These are phyloP conservation scores for Rousettus madagascariensis DNA, from an alignment of 2,797 vertebrate species.

Conservation along the genomic window DNA sequence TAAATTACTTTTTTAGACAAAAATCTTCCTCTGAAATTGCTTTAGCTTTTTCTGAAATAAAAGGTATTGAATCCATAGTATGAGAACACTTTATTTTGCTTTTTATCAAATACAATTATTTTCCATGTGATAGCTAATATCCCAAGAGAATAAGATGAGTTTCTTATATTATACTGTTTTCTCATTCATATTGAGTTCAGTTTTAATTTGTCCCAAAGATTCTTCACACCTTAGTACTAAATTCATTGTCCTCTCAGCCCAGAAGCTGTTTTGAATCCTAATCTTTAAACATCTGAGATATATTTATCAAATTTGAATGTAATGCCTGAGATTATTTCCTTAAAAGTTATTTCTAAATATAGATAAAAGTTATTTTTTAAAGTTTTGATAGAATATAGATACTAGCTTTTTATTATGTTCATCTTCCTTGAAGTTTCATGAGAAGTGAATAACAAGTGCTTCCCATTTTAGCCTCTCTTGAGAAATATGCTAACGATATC, in stretches of 20 bases:
- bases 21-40: constrained; percentile 63
- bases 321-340: background rate
- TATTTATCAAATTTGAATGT: background rate
- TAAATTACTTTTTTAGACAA: constrained; percentile 75
- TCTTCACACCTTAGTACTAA: background rate
- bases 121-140: constrained; percentile 48
- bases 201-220: constrained; percentile 51
- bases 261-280: constrained; percentile 3
- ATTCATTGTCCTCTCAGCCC: background rate
- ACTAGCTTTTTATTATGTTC: constrained; percentile 26
- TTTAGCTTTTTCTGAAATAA: constrained; percentile 49
- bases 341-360: constrained; percentile 42
- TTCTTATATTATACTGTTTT: constrained; percentile 42
- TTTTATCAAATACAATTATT: constrained; percentile 54
- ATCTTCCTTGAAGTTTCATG: constrained; percentile 40
- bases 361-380: constrained; percentile 4
- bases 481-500: constrained; percentile 65
- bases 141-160: constrained; percentile 23
- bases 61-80: constrained; percentile 42
- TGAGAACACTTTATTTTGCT: constrained; percentile 26
- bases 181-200: background rate
- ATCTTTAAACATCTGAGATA: constrained; percentile 30
- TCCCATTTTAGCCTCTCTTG: constrained; percentile 60
- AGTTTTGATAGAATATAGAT: background rate
- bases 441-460: constrained; percentile 49